Conservation (phyloP, 2,113 vertebrate genomes). For the Myotis brandtii region DNA sequence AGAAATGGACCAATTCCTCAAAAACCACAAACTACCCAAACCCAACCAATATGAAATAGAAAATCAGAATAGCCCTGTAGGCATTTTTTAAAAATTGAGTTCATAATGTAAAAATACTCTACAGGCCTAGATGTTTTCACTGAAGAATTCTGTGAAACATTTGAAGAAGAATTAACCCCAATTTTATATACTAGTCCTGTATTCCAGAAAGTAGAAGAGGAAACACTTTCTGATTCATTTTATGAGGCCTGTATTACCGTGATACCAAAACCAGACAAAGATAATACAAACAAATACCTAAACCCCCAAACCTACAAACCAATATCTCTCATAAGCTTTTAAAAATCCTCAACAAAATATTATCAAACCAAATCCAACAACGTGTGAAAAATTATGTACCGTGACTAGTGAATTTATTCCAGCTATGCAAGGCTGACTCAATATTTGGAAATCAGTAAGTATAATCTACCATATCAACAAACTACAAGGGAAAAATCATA, state of each 20-base stretch:
- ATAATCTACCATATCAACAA: neutral
- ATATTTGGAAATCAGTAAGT: neutral
- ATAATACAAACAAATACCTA: neutral
- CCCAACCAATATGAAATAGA: neutral
- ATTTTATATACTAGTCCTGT: neutral
- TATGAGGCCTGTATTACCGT: neutral
- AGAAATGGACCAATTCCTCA: neutral
- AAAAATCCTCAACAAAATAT: constrained; percentile 16
- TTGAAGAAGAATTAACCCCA: neutral
- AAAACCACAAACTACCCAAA: neutral
- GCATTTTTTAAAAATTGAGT: neutral
- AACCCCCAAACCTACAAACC: neutral
- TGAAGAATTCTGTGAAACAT: neutral
- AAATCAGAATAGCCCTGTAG: neutral
- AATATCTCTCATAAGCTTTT: neutral
- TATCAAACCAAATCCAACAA: constrained; percentile 8
- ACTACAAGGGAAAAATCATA: neutral
- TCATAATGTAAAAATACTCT: neutral
- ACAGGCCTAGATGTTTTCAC: neutral
- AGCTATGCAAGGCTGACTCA: neutral
- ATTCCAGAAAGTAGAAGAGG: neutral
- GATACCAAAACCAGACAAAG: neutral
- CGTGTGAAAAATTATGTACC: neutral
- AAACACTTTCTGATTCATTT: neutral
- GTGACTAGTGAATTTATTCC: neutral